phyloP scores from a whole-genome alignment of 1,140 invertebrate species.

The Cotesia glomerata region DNA sequence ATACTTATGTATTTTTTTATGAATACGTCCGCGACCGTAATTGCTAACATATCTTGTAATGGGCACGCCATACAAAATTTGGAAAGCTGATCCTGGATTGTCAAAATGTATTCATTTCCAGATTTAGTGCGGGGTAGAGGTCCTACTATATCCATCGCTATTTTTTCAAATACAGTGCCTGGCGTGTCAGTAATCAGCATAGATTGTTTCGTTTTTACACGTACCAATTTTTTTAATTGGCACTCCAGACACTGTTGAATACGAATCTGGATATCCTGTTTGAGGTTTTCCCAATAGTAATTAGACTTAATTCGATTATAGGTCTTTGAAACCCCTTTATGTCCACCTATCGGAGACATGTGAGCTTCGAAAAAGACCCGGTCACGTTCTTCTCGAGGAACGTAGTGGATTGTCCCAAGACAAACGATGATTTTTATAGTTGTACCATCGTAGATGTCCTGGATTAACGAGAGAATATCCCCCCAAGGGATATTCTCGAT shows the following conservation, averaged over 20 bases:
- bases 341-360: not conserved
- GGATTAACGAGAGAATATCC: not conserved
- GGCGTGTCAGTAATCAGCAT: not conserved
- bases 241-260: not conserved
- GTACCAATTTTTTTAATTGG: not conserved
- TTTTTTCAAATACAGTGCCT: not conserved
- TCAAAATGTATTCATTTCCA: slow-evolving; percentile 8
- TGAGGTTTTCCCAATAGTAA: too few relatives aligned
- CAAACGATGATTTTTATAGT: not conserved
- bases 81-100: slow-evolving; percentile 9
- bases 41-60: not conserved
- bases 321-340: not conserved
- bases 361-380: not conserved
- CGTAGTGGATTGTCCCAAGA: not conserved
- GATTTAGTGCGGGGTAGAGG: not conserved
- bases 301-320: not conserved
- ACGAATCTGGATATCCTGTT: not conserved
- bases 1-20: slow-evolving; percentile 4
- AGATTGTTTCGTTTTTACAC: not conserved
- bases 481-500: not conserved
- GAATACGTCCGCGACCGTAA: slow-evolving; percentile 1
- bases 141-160: slow-evolving; percentile 5
- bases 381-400: not conserved
- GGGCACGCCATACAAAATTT: not conserved
- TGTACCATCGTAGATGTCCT: not conserved